A percentile compares a stretch with the other conserved stretches of the same genome.
Conservation (phyloP, 1,140 invertebrate genomes). For the Diploscapter pachys region DNA sequence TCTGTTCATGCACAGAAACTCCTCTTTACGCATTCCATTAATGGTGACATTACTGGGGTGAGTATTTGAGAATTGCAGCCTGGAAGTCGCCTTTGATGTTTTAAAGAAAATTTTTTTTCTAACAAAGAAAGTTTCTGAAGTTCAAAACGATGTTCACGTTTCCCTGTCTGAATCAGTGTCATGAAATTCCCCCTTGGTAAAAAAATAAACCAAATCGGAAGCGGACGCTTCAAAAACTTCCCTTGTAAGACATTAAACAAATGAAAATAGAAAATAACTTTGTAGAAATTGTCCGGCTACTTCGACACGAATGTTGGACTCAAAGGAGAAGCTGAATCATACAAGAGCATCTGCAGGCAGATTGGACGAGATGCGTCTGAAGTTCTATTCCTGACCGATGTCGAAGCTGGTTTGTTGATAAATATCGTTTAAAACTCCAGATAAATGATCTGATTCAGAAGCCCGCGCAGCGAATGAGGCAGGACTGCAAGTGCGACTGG, state of each 20-base stretch:
- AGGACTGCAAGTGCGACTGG: slow-evolving; percentile 70
- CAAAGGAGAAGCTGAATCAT: slow-evolving; percentile 73
- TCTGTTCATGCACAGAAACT: slow-evolving; percentile 84
- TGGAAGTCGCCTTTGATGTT: neutral
- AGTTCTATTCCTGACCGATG: slow-evolving; percentile 80
- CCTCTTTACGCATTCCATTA: slow-evolving; percentile 73
- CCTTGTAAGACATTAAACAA: too few relatives aligned
- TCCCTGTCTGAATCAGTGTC: too few relatives aligned
- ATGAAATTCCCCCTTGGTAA: too few relatives aligned
- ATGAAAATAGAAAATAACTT: slow-evolving; percentile 32
- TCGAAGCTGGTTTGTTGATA: slow-evolving; percentile 69
- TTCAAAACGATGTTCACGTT: too few relatives aligned
- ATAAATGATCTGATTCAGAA: slow-evolving; percentile 65
- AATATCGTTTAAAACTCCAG: neutral
- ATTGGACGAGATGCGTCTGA: slow-evolving; percentile 68
- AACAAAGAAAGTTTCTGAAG: too few relatives aligned
- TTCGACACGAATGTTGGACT: slow-evolving; percentile 81
- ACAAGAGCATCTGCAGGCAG: slow-evolving; percentile 72
- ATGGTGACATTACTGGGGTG: slow-evolving; percentile 73
- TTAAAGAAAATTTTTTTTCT: too few relatives aligned
- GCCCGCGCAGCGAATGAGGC: slow-evolving; percentile 74
- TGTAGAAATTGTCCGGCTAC: slow-evolving; percentile 71
- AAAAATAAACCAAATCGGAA: too few relatives aligned
- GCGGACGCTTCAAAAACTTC: too few relatives aligned
- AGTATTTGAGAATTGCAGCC: neutral